Conservation (phyloP, 2,797 vertebrate species). For the Scolopax rusticola region DNA sequence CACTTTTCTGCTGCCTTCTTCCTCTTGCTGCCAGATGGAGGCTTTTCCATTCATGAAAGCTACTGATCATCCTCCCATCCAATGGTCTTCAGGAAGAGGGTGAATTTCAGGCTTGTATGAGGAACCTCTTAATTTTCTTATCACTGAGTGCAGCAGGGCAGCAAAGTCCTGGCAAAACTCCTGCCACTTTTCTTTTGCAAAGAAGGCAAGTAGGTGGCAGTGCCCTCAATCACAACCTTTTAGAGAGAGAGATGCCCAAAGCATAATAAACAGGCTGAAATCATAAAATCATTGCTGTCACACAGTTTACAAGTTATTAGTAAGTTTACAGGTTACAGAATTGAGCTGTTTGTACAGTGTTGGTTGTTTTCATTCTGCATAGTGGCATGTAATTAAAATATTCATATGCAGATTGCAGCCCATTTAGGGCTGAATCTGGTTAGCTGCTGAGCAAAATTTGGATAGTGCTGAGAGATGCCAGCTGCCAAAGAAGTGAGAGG, state of each 20-base stretch:
- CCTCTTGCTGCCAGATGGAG: background rate
- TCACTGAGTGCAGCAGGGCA: background rate
- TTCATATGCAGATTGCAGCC: background rate
- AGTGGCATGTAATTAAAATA: slow-evolving; percentile 43
- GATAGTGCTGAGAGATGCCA: background rate
- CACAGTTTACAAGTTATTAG: background rate
- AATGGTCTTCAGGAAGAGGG: background rate
- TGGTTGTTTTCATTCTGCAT: slow-evolving; percentile 22
- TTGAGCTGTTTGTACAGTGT: background rate
- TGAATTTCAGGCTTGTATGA: background rate
- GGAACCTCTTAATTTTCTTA: background rate
- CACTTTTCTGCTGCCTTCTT: background rate
- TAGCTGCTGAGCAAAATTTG: slow-evolving; percentile 22
- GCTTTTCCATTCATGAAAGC: background rate
- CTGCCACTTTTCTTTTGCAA: background rate
- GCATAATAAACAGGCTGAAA: background rate
- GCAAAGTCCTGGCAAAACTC: background rate
- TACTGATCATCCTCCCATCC: background rate
- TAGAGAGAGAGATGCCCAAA: background rate
- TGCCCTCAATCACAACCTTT: background rate
- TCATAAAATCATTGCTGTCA: background rate
- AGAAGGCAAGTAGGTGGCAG: background rate
- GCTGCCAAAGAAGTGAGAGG: background rate
- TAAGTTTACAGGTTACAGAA: too few relatives aligned
- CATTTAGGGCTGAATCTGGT: background rate